Conservation (phyloP, 2,888 invertebrate genomes). For the Therioaphis trifolii region DNA sequence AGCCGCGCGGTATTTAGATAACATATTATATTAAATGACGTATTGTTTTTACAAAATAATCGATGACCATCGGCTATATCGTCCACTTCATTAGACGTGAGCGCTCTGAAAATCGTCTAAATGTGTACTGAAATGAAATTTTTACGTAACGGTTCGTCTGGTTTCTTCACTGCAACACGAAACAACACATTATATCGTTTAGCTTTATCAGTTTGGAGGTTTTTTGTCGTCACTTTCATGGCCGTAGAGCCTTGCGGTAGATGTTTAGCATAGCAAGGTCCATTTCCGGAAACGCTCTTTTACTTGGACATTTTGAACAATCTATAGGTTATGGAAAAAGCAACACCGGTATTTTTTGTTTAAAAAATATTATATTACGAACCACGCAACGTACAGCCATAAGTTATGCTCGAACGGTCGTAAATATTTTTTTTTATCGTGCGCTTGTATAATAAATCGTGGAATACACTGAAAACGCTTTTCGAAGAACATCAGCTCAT, state of each 20-base stretch:
- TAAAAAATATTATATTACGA: neutral
- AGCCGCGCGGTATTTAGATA: conserved; percentile 2
- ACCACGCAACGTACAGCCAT: neutral
- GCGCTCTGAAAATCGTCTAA: neutral
- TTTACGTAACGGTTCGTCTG: conserved; percentile 39
- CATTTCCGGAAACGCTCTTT: neutral
- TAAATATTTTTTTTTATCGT: neutral
- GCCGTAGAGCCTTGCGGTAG: neutral
- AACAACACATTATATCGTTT: neutral
- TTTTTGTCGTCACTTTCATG: conserved; percentile 5
- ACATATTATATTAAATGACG: neutral
- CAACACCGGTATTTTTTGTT: neutral
- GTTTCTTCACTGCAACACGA: neutral
- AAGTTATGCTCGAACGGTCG: neutral
- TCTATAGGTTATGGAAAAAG: neutral
- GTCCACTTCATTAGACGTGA: neutral
- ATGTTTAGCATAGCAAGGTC: neutral
- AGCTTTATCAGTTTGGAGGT: conserved; percentile 14
- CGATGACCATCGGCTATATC: neutral
- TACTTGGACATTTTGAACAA: neutral
- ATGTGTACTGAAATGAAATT: conserved; percentile 6
- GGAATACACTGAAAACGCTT: neutral
- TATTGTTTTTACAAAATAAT: conserved; percentile 16
- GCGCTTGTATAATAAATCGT: neutral
- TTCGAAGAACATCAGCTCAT: conserved; percentile 17